These are phyloP conservation scores for Phylloscopus collybita DNA, from an alignment of 2,797 vertebrate genomes.

Conservation along the genomic window DNA sequence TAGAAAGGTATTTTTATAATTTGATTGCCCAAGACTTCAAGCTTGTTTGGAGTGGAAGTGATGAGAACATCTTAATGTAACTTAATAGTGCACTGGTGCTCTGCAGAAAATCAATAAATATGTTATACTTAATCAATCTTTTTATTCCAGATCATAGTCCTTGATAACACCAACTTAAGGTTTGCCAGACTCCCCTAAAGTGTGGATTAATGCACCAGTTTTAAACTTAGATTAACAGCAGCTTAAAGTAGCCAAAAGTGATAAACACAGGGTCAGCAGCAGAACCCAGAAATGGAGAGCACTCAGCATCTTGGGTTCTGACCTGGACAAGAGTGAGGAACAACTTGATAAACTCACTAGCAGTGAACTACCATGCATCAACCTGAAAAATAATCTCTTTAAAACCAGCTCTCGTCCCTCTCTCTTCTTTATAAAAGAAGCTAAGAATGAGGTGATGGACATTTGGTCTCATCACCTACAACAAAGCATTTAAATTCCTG, in stretches of 20 bases:
- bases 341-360: neutral
- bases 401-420: neutral
- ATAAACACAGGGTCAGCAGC: neutral
- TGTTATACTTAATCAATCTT: neutral
- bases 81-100: neutral
- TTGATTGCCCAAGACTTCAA: slow-evolving; percentile 35
- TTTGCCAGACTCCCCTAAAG: neutral
- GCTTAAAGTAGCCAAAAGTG: neutral
- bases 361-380: accelerated
- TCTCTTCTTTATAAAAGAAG: neutral
- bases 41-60: neutral
- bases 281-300: neutral
- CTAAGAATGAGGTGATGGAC: neutral
- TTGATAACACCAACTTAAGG: neutral
- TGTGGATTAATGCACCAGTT: neutral
- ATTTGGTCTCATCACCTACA: neutral
- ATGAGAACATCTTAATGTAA: neutral
- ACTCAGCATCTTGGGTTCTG: neutral
- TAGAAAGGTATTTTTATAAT: slow-evolving; percentile 17
- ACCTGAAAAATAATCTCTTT: neutral
- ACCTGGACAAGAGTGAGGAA: neutral
- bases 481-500: neutral
- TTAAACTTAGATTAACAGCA: neutral
- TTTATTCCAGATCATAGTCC: neutral
- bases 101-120: neutral